Evolutionary conservation across 1,140 invertebrate species (phyloP).

Genomic region (Drosophila albomicans): DNA sequence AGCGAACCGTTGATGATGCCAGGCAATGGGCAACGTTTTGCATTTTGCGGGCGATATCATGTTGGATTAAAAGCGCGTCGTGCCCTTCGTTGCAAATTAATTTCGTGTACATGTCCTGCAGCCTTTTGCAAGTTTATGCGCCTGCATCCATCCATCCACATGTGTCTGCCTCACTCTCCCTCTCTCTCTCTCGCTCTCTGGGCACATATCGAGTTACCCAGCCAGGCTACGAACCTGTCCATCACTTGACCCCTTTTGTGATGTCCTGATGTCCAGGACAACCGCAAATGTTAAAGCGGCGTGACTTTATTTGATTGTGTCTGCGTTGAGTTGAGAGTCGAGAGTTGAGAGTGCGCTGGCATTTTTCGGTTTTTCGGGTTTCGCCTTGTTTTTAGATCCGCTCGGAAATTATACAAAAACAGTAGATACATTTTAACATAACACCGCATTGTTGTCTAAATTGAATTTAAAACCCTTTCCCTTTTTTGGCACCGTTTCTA

Average conservation of each 20-base stretch:
- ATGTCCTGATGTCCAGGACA: slow-evolving; percentile 17
- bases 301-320: slow-evolving; percentile 79
- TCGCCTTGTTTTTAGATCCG: slow-evolving; percentile 44
- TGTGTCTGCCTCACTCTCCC: neutral
- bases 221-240: slow-evolving; percentile 37
- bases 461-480: slow-evolving; percentile 67
- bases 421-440: slow-evolving; percentile 60
- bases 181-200: slow-evolving; percentile 1
- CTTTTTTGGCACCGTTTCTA: too few relatives aligned
- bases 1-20: too few relatives aligned
- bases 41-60: slow-evolving; percentile 78
- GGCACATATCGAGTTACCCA: slow-evolving; percentile 49
- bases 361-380: slow-evolving; percentile 19
- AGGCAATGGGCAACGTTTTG: slow-evolving; percentile 50
- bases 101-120: slow-evolving; percentile 80
- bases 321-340: slow-evolving; percentile 1
- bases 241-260: slow-evolving; percentile 33
- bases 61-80: slow-evolving; percentile 73
- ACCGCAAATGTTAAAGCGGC: slow-evolving; percentile 78
- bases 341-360: slow-evolving; percentile 9
- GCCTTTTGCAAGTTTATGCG: slow-evolving; percentile 67
- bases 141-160: neutral
- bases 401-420: slow-evolving; percentile 68
- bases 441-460: slow-evolving; percentile 63
- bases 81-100: slow-evolving; percentile 69